Conservation (phyloP, 1,140 invertebrate genomes). For the Chlorops oryzae region DNA sequence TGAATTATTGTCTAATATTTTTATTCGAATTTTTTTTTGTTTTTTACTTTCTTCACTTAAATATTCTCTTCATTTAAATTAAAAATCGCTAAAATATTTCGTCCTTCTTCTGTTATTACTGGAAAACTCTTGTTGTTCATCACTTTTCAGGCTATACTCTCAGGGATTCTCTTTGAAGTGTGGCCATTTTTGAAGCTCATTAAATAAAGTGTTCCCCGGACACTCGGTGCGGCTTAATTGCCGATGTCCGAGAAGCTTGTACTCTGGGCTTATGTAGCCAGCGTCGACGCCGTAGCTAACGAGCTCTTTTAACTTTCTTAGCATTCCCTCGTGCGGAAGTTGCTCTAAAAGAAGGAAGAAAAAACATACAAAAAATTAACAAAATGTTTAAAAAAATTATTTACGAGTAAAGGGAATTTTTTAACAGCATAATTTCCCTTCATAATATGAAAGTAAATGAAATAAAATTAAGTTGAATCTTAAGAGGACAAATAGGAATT, state of each 20-base stretch:
- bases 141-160: neutral
- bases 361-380: slow-evolving; percentile 1
- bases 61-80: slow-evolving; percentile 2
- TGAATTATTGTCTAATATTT: too few relatives aligned
- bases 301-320: slow-evolving; percentile 52
- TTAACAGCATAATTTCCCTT: neutral
- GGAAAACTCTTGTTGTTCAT: too few relatives aligned
- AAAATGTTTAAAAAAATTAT: too few relatives aligned
- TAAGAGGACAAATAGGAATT: too few relatives aligned
- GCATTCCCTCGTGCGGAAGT: slow-evolving; percentile 52
- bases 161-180: slow-evolving; percentile 48
- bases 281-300: slow-evolving; percentile 55
- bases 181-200: slow-evolving; percentile 56
- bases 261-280: slow-evolving; percentile 53
- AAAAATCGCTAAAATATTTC: neutral
- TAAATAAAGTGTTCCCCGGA: slow-evolving; percentile 57
- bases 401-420: neutral
- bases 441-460: too few relatives aligned
- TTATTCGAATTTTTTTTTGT: too few relatives aligned
- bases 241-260: slow-evolving; percentile 59
- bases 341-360: slow-evolving; percentile 43
- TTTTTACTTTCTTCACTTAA: neutral
- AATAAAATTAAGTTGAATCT: too few relatives aligned
- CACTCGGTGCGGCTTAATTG: slow-evolving; percentile 59
- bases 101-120: too few relatives aligned